Percentiles rank a stretch among this genome's conserved stretches.
phyloP scores from a whole-genome alignment of 2,888 invertebrate species.

The Allacma fusca region DNA sequence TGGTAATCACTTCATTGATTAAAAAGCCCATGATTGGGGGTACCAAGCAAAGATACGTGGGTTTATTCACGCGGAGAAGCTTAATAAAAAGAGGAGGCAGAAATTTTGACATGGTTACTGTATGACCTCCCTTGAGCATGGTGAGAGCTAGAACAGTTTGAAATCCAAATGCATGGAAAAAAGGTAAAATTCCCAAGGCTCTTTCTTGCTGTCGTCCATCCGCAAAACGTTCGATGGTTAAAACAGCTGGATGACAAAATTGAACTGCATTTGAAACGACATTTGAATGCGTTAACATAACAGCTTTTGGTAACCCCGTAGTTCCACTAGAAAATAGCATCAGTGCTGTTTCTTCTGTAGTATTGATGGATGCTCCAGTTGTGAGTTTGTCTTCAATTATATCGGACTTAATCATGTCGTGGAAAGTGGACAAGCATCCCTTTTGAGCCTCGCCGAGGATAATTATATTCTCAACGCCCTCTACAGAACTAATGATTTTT shows the following conservation, averaged over 20 bases:
- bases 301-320: conserved; percentile 18
- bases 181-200: not conserved
- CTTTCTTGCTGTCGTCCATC: not conserved
- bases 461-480: conserved; percentile 50
- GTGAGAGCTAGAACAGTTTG: not conserved
- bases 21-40: conserved; percentile 14
- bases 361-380: conserved; percentile 46
- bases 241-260: not conserved
- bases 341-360: conserved; percentile 43
- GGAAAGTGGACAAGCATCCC: conserved; percentile 44
- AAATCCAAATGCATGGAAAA: conserved; percentile 2
- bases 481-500: conserved; percentile 40
- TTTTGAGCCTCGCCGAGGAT: conserved; percentile 54
- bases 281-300: not conserved
- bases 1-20: not conserved
- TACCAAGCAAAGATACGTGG: not conserved
- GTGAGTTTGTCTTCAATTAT: conserved; percentile 31
- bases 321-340: conserved; percentile 46
- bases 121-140: not conserved
- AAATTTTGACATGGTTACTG: not conserved
- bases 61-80: not conserved
- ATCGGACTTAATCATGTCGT: conserved; percentile 55
- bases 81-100: not conserved
- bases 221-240: not conserved
- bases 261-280: not conserved